Evolutionary conservation across 2,797 vertebrate species (phyloP), one percentile per base, ranked within the genome.

Genomic region (Ctenochaetus hawaiiensis): DNA sequence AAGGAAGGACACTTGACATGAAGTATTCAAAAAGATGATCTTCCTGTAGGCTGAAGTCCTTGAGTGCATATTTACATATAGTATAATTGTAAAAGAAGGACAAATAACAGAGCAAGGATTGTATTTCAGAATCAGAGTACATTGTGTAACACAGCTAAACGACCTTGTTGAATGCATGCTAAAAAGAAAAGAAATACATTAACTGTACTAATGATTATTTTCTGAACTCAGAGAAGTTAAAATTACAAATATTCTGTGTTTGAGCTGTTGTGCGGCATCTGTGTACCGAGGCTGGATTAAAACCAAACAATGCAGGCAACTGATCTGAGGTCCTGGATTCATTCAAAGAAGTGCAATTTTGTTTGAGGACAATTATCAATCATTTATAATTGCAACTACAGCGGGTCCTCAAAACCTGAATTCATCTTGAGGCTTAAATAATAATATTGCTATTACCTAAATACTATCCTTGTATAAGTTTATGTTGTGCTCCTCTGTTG

Each of bases 311-410:
- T 9, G 39, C 39, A 41, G 39, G 39, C 39, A 41, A 41, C 39
- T 41, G 39, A 41, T 41, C 39, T 41, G 39, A 41, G 9, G 10
- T 12, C 39, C 39, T 41, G 11, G 39, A 41, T 41, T 34, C 30
- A 34, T 34, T 34, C 30, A 34, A 34, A 34, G 30, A 41, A 41
- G 11, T 41, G 39, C 39, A 41, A 48, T 39, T 65, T 30, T 22
- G 20, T 67, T 23, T 37, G 10, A 6, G 16, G 14, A 62, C 51
- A 57, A 1, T 77, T 39, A 43, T 5, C 34, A 81, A 44, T 26
- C 48, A 68, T 49, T 52, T 34, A 43, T 1, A 54, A 61, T 17
- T 51, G 13, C 14, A 43, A 17, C 18, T 51, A 1, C 34, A 13
- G 12, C 2, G 6, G 11, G 44, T 44, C 23, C 6, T 26, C 54